Evolutionary conservation across 2,888 invertebrate genomes (phyloP).

Genomic region (Hydropsyche betteni): DNA sequence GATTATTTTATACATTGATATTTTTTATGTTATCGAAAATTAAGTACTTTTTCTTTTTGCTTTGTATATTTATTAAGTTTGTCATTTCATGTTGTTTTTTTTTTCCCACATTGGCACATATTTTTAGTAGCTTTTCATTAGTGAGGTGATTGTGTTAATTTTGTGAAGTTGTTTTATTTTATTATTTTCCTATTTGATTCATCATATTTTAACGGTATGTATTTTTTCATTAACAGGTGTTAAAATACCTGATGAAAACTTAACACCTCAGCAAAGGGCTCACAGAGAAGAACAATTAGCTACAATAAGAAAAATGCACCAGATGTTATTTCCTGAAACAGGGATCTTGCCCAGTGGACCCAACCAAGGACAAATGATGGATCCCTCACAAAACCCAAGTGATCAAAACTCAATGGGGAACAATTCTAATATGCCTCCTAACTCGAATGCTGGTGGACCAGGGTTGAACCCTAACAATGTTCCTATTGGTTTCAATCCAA

Average conservation of each 20-base stretch:
- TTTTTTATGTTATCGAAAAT: too few relatives aligned
- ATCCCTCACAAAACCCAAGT: slow-evolving; percentile 59
- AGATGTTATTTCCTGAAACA: slow-evolving; percentile 89
- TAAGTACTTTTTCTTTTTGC: too few relatives aligned
- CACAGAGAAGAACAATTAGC: slow-evolving; percentile 94
- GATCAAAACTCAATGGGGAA: slow-evolving; percentile 59
- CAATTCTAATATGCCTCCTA: slow-evolving; percentile 57
- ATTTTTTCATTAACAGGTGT: slow-evolving; percentile 65
- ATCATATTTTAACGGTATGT: neutral
- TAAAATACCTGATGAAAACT: slow-evolving; percentile 94
- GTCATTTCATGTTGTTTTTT: too few relatives aligned
- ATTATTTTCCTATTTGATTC: neutral
- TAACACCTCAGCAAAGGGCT: slow-evolving; percentile 94
- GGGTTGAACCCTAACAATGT: slow-evolving; percentile 53
- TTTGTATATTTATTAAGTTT: too few relatives aligned
- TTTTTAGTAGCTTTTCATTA: slow-evolving; percentile 17
- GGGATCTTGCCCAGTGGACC: slow-evolving; percentile 54
- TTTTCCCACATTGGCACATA: neutral
- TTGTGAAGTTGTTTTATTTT: slow-evolving; percentile 8
- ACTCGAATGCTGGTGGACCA: slow-evolving; percentile 47
- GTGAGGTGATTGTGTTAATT: slow-evolving; percentile 15
- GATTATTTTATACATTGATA: too few relatives aligned
- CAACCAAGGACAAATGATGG: slow-evolving; percentile 53
- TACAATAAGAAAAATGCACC: slow-evolving; percentile 90
- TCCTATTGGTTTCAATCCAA: slow-evolving; percentile 50